Evolutionary conservation across 2,113 vertebrate genomes (phyloP), one percentile per base, ranked within the genome.

Genomic region (Labeo rohita): DNA sequence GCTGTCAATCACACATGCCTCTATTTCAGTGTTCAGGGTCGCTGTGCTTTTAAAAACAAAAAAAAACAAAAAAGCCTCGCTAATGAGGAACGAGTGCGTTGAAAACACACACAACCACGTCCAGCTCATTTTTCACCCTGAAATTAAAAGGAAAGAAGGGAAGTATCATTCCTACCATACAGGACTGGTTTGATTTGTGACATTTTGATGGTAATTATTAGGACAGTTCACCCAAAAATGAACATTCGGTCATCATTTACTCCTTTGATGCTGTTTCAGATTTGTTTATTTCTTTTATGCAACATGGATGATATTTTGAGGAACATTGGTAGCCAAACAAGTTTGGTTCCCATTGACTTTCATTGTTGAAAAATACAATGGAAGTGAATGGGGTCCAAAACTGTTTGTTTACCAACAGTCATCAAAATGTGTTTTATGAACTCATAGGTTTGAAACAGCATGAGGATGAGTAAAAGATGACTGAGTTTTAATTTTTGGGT

Each of bases 1-100:
- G 84, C 88, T 83, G 88, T 74, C 28, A 45, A 84, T 87, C 80
- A 86, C 86, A 52, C 28, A 79, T 36, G 56, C 83, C 87, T 85
- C 77, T 74, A 10, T 72, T 80, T 75, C 77, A 85, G 47, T 85
- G 84, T 81, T 66, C 45, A 70, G 49, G 66, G 66, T 80, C 43
- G 2, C 76, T 47, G 76, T n/a, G 77, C 59, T 47, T 28, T 28
- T 28, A 28, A 28, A 28, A 28, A 28, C 1, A 28, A 28, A 28
- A 28, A 28, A 28, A 28, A 28, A 28, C 1, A 28, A 6, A 56
- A 39, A 28, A 23, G 36, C 34, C 18, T 78, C 16, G 6, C 34
- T 4, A 56, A 8, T 78, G 76, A 78, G 76, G 76, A 66, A 66
- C 4, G 21, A 49, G 79, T 49, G n/a, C 2, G 18, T 81, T 4